These are phyloP conservation scores for Cantharis flavilabris DNA, from an alignment of 2,888 invertebrate genomes.

Conservation along the genomic window DNA sequence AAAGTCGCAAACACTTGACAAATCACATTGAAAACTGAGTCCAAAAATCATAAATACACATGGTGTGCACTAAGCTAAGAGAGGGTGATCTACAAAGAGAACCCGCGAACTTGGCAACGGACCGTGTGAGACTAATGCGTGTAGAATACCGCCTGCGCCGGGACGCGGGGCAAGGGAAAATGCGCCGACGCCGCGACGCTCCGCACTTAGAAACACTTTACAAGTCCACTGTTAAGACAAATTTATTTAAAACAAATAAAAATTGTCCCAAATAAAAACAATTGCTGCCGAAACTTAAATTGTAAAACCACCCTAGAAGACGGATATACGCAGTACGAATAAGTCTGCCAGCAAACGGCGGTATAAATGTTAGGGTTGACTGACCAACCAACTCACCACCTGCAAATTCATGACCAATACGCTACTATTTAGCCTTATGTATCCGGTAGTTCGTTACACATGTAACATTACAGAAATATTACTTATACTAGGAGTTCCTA, in stretches of 20 bases:
- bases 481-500: not conserved
- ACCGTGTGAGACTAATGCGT: slow-evolving; percentile 39
- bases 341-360: not conserved
- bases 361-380: slow-evolving; percentile 14
- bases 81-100: slow-evolving; percentile 28
- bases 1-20: slow-evolving; percentile 17
- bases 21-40: slow-evolving; percentile 26
- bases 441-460: slow-evolving; percentile 8
- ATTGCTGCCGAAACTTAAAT: not conserved
- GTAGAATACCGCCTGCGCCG: slow-evolving; percentile 34
- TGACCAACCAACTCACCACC: slow-evolving; percentile 23
- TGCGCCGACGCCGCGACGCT: slow-evolving; percentile 41
- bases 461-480: not conserved
- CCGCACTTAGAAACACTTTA: slow-evolving; percentile 31
- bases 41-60: slow-evolving; percentile 38
- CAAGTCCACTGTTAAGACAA: slow-evolving; percentile 19
- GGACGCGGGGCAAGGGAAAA: slow-evolving; percentile 33
- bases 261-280: not conserved
- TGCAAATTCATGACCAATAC: slow-evolving; percentile 27
- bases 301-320: not conserved
- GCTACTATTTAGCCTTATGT: slow-evolving; percentile 15
- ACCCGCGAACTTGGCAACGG: slow-evolving; percentile 33
- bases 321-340: not conserved
- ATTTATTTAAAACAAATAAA: slow-evolving; percentile 2
- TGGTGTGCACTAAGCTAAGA: slow-evolving; percentile 39